Evolutionary conservation across 2,888 invertebrate genomes (phyloP).

Genomic region (Quadroppia sp.): DNA sequence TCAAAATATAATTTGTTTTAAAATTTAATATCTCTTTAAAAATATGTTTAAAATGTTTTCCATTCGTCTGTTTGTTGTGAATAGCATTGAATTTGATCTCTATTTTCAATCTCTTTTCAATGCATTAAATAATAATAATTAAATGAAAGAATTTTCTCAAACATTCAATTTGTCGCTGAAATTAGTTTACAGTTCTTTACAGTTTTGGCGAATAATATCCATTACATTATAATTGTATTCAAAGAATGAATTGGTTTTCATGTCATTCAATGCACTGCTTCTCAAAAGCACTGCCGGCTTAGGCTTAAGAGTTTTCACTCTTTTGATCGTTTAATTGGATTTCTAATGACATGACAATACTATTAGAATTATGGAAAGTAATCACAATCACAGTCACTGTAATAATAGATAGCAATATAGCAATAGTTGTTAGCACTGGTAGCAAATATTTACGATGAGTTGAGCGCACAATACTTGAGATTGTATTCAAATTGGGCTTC

Average conservation of each 20-base stretch:
- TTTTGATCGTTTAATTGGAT: conserved; percentile 34
- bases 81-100: no score
- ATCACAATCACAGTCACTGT: conserved; percentile 19
- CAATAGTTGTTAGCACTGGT: neutral
- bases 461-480: conserved; percentile 18
- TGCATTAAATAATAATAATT: no score
- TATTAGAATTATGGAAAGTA: conserved; percentile 20
- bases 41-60: no score
- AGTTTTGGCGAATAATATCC: neutral
- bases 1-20: neutral
- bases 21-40: no score
- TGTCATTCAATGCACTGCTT: neutral
- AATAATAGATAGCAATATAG: conserved; percentile 19
- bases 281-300: conserved; percentile 4
- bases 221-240: conserved; percentile 7
- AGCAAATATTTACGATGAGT: conserved; percentile 22
- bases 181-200: neutral
- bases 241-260: neutral
- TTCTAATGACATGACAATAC: conserved; percentile 30
- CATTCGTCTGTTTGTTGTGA: no score
- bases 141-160: no score
- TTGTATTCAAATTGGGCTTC: neutral
- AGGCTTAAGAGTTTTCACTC: conserved; percentile 18
- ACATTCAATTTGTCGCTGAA: no score
- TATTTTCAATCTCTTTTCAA: no score